phyloP scores from a whole-genome alignment of 2,113 vertebrate genomes.

The Delphinapterus leucas region DNA sequence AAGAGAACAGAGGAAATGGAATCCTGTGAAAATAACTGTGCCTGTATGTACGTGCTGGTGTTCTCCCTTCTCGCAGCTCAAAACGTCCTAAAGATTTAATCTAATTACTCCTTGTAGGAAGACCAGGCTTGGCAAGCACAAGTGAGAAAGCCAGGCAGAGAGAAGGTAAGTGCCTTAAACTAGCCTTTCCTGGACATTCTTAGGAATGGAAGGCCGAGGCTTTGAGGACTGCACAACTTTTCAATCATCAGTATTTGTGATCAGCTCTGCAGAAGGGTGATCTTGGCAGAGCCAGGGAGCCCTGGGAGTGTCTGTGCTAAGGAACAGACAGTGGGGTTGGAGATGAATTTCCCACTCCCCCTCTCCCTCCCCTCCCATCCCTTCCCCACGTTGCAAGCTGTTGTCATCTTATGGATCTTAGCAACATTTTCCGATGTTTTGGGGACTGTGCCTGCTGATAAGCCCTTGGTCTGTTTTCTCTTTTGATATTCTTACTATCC shows the following conservation, averaged over 20 bases:
- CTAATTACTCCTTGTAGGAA: neutral
- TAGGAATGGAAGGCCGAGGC: neutral
- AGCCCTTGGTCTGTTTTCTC: neutral
- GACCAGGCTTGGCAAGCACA: neutral
- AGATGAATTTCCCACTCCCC: neutral
- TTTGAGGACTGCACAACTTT: neutral
- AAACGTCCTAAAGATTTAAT: neutral
- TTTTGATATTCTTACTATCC: neutral
- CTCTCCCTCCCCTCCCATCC: too few species aligned
- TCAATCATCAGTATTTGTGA: neutral
- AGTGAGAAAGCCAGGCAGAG: neutral
- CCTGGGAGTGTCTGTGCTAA: neutral
- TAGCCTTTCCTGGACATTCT: neutral
- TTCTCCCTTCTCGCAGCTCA: neutral
- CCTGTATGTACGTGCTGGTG: neutral
- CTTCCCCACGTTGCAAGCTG: neutral
- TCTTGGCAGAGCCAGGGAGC: neutral
- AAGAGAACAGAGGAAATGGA: neutral
- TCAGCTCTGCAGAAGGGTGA: neutral
- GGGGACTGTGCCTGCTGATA: neutral
- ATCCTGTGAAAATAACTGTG: neutral
- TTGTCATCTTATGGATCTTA: neutral
- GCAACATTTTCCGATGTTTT: neutral
- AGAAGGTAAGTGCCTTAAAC: neutral
- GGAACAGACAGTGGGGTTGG: neutral